Base-by-base conservation (phyloP, 92 coral and sea anemone species). In the Zoanthus sansibaricus region DNA sequence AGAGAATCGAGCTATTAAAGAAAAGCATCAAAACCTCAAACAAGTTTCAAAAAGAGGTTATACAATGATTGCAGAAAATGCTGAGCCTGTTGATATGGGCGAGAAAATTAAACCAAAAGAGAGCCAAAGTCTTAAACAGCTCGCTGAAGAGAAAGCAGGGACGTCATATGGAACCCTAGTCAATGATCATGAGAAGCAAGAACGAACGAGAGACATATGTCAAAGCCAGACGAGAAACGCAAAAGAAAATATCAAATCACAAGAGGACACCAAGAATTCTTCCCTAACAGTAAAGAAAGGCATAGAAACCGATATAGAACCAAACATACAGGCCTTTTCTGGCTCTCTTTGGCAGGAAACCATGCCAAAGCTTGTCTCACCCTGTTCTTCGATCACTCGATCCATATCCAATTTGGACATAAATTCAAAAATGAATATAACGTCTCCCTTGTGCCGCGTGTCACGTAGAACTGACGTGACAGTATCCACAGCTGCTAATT, bases 381-480 rank as follows among this genome's bases (percentile, higher is more conserved):
- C 86, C 52, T 88, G 71, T 76, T 51, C 94, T 14, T 84, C 88
- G 31, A 92, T 94, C 49, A 91, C 94, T 9, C 88, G 88, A 16
- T 94, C 98, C 17, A 78, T 94, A 88, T 91, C 98, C 20, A 83
- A 84, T 55, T 74, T 94, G 77, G 94, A 88, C 18, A 88, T 94
- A 62, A 51, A 82, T 14, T 66, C 92, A 7, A 67, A 12, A 66
- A 56, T 9, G 20, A 59, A 58, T 11, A 46, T 74, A 44, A 80
- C 85, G 5, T 74, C 83, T 12, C 37, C 72, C 6, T 78, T 71
- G n/a, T 79, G 73, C 18, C 85, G 75, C 45, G 75, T 66, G 74
- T 44, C 59, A 62, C 84, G 30, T 3, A 79, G 17, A 33, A 62
- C 17, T 79, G 52, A 13, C 32, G 55, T 66, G 33, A 62, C 56